Percentiles rank a stretch among this genome's conserved stretches.
Evolutionary conservation across 2,888 invertebrate genomes (phyloP).

Genomic region (Congeria kusceri): DNA sequence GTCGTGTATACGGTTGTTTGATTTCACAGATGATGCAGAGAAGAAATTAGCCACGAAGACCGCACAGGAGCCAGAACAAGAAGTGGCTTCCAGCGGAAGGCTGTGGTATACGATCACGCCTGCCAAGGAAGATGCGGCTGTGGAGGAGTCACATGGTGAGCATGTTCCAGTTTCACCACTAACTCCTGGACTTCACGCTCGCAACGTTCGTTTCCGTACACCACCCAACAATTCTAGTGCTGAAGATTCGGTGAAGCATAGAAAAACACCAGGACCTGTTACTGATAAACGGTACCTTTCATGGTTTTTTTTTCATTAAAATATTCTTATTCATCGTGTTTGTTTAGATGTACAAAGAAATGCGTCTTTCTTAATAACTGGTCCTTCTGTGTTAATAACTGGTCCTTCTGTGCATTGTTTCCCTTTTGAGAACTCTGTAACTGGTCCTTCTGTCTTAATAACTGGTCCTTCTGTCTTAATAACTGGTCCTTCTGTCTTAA

Average conservation of each 20-base stretch:
- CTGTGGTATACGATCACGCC: neutral
- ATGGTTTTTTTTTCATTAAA: no score
- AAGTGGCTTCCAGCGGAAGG: neutral
- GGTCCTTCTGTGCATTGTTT: no score
- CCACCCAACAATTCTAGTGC: slow-evolving; percentile 28
- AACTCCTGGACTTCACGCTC: slow-evolving; percentile 38
- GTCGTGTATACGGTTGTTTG: slow-evolving; percentile 54
- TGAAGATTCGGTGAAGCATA: slow-evolving; percentile 4
- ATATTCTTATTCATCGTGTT: no score
- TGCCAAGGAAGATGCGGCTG: neutral
- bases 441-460: no score
- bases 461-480: no score
- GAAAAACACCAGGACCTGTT: slow-evolving; percentile 59
- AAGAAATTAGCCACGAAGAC: neutral
- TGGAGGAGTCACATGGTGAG: neutral
- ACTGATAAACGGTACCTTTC: neutral
- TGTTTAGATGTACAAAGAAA: no score
- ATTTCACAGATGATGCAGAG: slow-evolving; percentile 12
- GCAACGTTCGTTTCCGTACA: slow-evolving; percentile 66
- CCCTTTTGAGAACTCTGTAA: no score
- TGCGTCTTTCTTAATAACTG: no score
- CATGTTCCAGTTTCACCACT: slow-evolving; percentile 26
- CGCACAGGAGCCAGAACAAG: neutral
- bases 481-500: no score
- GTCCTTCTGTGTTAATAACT: no score